Evolutionary conservation across 2,113 vertebrate species (phyloP), one percentile per base, ranked within the genome.

Genomic region (Passer domesticus): DNA sequence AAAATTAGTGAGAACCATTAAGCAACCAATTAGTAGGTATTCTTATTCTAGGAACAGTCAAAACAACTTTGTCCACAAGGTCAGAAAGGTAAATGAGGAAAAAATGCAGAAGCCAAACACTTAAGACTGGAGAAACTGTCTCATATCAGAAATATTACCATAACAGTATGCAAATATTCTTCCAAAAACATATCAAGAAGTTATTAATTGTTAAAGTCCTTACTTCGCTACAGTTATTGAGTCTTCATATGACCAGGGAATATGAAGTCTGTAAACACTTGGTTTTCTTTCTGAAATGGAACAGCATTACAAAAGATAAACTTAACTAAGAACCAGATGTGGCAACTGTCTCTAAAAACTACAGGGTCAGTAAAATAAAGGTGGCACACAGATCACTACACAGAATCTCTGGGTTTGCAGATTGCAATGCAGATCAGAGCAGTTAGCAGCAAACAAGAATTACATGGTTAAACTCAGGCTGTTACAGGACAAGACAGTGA

Each of bases 191-290:
- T 30, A 77, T 24, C 15, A 76, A 75, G 37, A 74, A 83, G n/a
- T 41, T 24, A 46, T 3, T 7, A 95, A 76, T 13, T 56, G 30
- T 15, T 77, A 1, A 93, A 89, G n/a, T 82, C 64, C 98, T 97
- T 96, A 99, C 99, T 98, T 98, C 17, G 97, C 98, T 64, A 98
- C 98, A 90, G 89, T 98, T 90, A 99, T 74, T 41, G 98, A 98
- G 94, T 99, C 99, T 97, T 99, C 99, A 37, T 98, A 97, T 94
- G 99, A 99, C 99, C 99, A 99, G 7, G 99, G 98, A 37, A 99
- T 98, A 73, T 98, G 98, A 76, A 99, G 96, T 95, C 98, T 98
- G 97, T 99, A 99, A 77, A 99, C 97, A 77, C 95, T 98, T 60
- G 98, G 96, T 92, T 98, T 98, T 92, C 98, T 98, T 80, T 98